Conservation (phyloP, 1,140 invertebrate species). For the Nasonia giraulti region DNA sequence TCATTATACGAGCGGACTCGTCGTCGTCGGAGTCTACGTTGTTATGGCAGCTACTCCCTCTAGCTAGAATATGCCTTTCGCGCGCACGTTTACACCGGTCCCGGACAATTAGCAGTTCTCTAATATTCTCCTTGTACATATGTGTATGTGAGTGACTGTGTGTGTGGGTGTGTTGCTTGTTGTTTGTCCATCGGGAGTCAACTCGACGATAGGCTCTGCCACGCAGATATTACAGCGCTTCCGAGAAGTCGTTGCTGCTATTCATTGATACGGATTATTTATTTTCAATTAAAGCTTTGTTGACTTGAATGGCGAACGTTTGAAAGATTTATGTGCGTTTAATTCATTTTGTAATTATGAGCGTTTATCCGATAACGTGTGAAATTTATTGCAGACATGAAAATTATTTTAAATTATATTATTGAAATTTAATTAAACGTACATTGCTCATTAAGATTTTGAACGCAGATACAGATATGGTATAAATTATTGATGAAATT, state of each 20-base stretch:
- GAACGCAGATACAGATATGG: no score
- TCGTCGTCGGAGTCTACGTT: neutral
- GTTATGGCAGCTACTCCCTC: neutral
- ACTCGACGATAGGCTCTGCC: no score
- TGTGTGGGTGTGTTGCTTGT: no score
- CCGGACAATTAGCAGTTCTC: neutral
- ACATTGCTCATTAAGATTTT: no score
- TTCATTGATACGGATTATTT: neutral
- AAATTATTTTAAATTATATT: no score
- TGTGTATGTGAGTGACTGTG: neutral
- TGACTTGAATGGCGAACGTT: no score
- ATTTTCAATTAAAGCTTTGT: neutral
- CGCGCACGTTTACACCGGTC: neutral
- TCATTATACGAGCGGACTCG: neutral
- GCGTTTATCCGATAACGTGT: no score
- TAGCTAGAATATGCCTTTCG: neutral
- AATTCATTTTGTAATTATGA: no score
- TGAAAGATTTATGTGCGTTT: no score
- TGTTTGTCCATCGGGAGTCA: neutral
- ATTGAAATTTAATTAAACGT: no score
- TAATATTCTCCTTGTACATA: neutral
- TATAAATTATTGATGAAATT: no score
- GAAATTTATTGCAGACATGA: no score
- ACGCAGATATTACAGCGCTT: neutral
- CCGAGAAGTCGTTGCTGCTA: neutral